Evolutionary conservation across 2,113 vertebrate genomes (phyloP), one percentile per base, ranked within the genome.

Genomic region (Chlamydotis undulata): DNA sequence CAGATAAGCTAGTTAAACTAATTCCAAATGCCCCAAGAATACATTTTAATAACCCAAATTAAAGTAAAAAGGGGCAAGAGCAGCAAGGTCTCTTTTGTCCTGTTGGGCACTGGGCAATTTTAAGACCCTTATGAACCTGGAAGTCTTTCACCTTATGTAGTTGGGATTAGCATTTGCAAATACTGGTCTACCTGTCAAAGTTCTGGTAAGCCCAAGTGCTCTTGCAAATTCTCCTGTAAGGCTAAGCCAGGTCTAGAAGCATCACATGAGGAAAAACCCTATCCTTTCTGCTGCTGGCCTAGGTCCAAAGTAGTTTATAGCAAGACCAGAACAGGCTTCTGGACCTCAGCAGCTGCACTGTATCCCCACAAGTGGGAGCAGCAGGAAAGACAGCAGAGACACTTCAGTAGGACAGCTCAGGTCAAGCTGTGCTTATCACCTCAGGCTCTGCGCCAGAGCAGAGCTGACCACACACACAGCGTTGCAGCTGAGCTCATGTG

Each of bases 331-430:
- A 19, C 8, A 28, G 25, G 37, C 45, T 29, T 10, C 56, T 2
- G 10, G 50, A 17, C 10, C 12, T 37, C 19, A 0, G 23, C 41
- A 80, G 24, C 43, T 23, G 12, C 25, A 4, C 43, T 9, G 19
- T 5, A 43, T 1, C 37, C 31, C 82, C 35, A 45, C 16, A 10
- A 35, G 14, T 1, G 7, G 37, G 12, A 84, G 43, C 17, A 52
- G 12, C 1, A 6, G 15, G 19, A 13, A 33, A 52, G 7, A 18
- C 6, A 4, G 22, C 0, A 0, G 29, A 18, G 13, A n/a, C 5
- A 23, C 50, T 7, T 7, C n/a, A 25, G 14, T 1, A 23, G 12
- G 28, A n/a, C 28, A 41, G 60, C 23, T 69, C 22, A 4, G 25
- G 28, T 22, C 11, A 0, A 12, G 55, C 18, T 63, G 21, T 2